Conservation (phyloP, 2,113 vertebrate species). For the Caloenas nicobarica region DNA sequence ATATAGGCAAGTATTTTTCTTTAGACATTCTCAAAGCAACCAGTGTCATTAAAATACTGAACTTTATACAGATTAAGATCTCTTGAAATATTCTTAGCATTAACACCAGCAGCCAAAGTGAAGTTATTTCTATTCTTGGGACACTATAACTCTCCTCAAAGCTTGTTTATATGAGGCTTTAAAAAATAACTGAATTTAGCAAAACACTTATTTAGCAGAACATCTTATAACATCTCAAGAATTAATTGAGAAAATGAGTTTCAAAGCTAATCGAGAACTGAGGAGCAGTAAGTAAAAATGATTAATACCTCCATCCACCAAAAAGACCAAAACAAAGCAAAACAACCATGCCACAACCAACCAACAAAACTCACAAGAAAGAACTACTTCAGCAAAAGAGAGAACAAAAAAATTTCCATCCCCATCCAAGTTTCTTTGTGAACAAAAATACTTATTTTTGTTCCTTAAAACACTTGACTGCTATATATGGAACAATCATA, state of each 20-base stretch:
- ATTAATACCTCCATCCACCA: neutral
- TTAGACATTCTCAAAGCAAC: neutral
- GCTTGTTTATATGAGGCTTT: neutral
- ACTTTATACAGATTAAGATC: neutral
- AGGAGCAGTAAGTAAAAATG: neutral
- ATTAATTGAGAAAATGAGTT: slow-evolving; percentile 4
- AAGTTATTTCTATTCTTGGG: neutral
- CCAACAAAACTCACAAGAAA: neutral
- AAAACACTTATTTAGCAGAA: neutral
- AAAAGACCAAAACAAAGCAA: neutral
- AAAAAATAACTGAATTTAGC: neutral
- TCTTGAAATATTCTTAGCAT: neutral
- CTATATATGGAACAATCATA: neutral
- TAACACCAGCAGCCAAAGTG: neutral
- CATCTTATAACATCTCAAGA: neutral
- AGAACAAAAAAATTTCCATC: neutral
- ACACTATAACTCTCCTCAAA: neutral
- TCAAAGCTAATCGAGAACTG: neutral
- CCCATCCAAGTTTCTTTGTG: neutral
- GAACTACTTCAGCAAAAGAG: neutral
- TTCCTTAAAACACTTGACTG: neutral
- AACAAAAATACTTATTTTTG: neutral
- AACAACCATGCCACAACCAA: neutral
- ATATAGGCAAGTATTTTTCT: neutral
- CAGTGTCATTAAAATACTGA: slow-evolving; percentile 6